These are phyloP conservation scores for Oryctes rhinoceros DNA, from an alignment of 1,140 invertebrate genomes.

Conservation along the genomic window DNA sequence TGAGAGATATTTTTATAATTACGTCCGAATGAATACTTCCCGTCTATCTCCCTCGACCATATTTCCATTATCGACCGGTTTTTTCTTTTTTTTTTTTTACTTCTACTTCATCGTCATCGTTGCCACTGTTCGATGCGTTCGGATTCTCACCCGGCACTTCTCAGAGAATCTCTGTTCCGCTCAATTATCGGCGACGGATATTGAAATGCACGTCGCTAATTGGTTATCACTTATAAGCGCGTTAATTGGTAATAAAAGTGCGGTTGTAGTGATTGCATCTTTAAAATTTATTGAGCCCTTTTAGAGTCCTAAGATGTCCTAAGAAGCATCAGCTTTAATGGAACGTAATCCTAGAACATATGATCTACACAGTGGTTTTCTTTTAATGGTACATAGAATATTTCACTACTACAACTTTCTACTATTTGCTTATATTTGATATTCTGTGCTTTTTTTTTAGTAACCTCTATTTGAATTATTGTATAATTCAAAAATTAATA, in stretches of 20 bases:
- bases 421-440: too few species aligned
- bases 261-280: constrained; percentile 17
- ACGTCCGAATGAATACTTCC: not conserved
- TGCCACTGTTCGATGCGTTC: not conserved
- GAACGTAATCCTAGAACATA: too few species aligned
- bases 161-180: not conserved
- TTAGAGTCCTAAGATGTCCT: too few species aligned
- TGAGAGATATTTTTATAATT: constrained; percentile 5
- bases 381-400: too few species aligned
- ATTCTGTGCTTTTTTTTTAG: too few species aligned
- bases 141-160: not conserved
- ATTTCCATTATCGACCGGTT: not conserved
- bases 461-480: too few species aligned
- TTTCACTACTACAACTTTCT: too few species aligned
- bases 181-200: not conserved
- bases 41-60: not conserved
- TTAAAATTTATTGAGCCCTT: not conserved
- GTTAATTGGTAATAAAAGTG: constrained; percentile 35
- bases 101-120: not conserved
- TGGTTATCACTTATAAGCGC: constrained; percentile 24
- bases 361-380: too few species aligned
- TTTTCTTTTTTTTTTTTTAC: not conserved
- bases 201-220: constrained; percentile 12
- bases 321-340: too few species aligned
- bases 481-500: too few species aligned